Percentiles rank a stretch among this genome's conserved stretches.
Evolutionary conservation across 2,113 vertebrate species (phyloP).

Genomic region (Candoia aspera): DNA sequence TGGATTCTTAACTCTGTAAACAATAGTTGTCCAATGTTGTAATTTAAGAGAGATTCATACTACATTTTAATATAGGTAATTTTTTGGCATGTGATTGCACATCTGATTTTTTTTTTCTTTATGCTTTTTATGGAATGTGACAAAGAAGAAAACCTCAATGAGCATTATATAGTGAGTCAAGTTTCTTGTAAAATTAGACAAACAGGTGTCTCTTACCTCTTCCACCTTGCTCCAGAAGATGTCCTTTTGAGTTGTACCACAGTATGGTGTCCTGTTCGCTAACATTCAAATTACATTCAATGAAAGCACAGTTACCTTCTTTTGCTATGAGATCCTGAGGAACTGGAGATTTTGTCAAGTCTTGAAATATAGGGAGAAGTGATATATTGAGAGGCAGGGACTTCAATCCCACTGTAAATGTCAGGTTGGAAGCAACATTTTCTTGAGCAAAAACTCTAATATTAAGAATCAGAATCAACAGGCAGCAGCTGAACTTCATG

Average conservation of each 20-base stretch:
- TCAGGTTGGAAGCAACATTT: conserved; percentile 67
- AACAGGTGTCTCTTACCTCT: conserved; percentile 71
- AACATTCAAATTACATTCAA: conserved; percentile 84
- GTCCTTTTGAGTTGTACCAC: conserved; percentile 90
- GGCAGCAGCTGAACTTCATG: conserved; percentile 75
- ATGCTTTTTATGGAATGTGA: conserved; percentile 6
- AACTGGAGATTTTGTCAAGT: conserved; percentile 58
- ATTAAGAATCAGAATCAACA: conserved; percentile 65
- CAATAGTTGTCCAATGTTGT: background rate
- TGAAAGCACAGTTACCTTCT: conserved; percentile 83
- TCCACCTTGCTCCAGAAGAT: conserved; percentile 64
- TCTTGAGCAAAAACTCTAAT: conserved; percentile 60
- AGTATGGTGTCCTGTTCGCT: conserved; percentile 67
- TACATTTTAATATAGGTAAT: background rate
- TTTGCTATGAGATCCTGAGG: conserved; percentile 78
- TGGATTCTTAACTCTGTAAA: background rate
- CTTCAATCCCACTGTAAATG: conserved; percentile 35
- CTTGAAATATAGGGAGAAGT: conserved; percentile 49
- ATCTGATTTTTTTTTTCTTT: conserved; percentile 1
- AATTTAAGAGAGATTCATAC: background rate
- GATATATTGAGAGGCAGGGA: conserved; percentile 62
- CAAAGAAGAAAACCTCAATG: background rate
- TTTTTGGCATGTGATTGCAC: background rate
- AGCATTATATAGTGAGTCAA: background rate
- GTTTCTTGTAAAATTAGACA: background rate